Base-by-base conservation (phyloP, 1,140 invertebrate species). In the Colletes gigas region DNA sequence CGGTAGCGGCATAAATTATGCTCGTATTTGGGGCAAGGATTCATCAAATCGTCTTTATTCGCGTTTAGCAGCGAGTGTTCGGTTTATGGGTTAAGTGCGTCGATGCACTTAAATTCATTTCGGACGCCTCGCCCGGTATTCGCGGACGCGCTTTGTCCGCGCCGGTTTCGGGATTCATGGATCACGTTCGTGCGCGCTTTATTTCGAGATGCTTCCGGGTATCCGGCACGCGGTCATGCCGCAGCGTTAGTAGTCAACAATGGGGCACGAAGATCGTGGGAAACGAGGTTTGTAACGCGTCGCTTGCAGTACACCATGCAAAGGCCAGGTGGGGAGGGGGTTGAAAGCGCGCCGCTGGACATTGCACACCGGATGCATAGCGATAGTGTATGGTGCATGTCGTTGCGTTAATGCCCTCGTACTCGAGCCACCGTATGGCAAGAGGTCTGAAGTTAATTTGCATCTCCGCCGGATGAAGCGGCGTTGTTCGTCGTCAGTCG, bases 281-380 rank as follows among this genome's bases (percentile, higher is more conserved):
- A 50, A 76, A 76, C 59, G 30, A 63, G 30, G 52, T 65, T 72
- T 65, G 65, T 68, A 78, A 70, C 69, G 57, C 75, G 81, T 83
- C 77, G 77, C 74, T 73, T 66, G 73, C 73, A 83, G 80, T 81
- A 67, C 66, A 77, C 73, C 77, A 76, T 65, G 21, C 70, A 62
- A 80, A 80, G 21, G 59, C 10, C 15, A 55, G 14, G 54, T 3
- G 3, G 15, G 54, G 3, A 17, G 54, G 54, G 14, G 54, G 21
- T 14, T 59, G 74, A 73, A 83, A 77, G 78, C 66, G 70, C 68
- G 54, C 66, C 57, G 63, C 44, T 44, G 74, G 60, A 72, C 77
- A 44, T 70, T 70, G 47, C 54, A 59, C 47, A 30, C 69, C 55
- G 39, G 68, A 63, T 55, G 68, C 52, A 41, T 54, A 15, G 30